phyloP scores from a whole-genome alignment of 2,113 vertebrate genomes.

The Hirundichthys speculiger region DNA sequence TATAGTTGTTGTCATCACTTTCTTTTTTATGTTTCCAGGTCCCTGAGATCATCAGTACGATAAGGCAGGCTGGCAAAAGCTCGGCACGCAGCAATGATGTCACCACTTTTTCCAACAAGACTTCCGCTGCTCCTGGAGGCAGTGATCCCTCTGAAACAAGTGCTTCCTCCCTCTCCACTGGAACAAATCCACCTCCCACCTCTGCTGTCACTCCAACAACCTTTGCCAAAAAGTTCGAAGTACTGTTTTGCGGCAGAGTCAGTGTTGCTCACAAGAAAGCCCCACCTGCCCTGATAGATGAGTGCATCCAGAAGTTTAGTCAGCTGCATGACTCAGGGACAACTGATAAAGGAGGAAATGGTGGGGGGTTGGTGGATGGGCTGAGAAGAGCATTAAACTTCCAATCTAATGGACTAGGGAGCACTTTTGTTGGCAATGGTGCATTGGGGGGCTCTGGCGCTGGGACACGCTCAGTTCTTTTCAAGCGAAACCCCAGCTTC shows the following conservation, averaged over 20 bases:
- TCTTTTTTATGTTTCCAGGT: slow-evolving; percentile 73
- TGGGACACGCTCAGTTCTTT: slow-evolving; percentile 78
- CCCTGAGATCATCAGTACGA: slow-evolving; percentile 95
- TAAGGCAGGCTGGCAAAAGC: slow-evolving; percentile 94
- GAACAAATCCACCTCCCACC: slow-evolving; percentile 33
- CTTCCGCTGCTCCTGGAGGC: slow-evolving; percentile 53
- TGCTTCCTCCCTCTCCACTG: slow-evolving; percentile 74
- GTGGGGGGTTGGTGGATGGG: slow-evolving; percentile 40
- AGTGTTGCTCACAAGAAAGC: slow-evolving; percentile 95
- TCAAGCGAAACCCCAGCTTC: slow-evolving; percentile 85
- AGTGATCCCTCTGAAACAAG: slow-evolving; percentile 77
- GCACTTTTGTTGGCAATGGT: slow-evolving; percentile 24
- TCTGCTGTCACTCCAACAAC: slow-evolving; percentile 80
- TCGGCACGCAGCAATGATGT: slow-evolving; percentile 88
- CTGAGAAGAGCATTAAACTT: slow-evolving; percentile 72
- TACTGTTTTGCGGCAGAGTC: slow-evolving; percentile 93
- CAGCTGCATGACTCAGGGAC: slow-evolving; percentile 68
- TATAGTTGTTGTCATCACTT: not conserved
- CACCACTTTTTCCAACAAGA: slow-evolving; percentile 53
- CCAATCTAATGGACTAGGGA: slow-evolving; percentile 63
- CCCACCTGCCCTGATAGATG: slow-evolving; percentile 93
- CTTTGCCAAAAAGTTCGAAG: slow-evolving; percentile 96
- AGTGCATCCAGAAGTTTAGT: slow-evolving; percentile 96
- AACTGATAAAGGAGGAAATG: slow-evolving; percentile 39
- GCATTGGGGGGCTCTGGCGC: slow-evolving; percentile 74